Evolutionary conservation across 2,113 vertebrate genomes (phyloP).

Genomic region (Nesogale talazaci): DNA sequence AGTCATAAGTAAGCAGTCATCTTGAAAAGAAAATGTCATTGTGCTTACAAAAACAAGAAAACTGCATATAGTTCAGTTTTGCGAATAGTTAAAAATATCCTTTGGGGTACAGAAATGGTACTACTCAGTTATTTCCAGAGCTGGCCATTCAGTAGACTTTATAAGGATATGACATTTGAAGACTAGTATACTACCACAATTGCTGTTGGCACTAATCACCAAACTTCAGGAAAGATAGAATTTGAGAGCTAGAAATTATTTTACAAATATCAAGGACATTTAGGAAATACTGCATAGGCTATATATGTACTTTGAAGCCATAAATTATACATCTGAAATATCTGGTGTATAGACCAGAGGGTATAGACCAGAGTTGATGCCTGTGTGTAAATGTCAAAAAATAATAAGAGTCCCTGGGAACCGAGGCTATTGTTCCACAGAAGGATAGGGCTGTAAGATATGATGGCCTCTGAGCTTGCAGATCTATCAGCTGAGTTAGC

Average conservation of each 20-base stretch:
- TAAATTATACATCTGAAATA: background rate
- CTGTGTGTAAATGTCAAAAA: background rate
- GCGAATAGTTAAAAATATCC: background rate
- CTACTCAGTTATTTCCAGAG: background rate
- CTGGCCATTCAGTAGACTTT: background rate
- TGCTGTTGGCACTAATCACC: background rate
- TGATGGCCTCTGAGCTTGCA: too few species aligned
- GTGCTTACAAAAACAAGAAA: background rate
- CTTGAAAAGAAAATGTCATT: background rate
- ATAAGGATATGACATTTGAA: slow-evolving; percentile 28
- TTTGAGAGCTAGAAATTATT: background rate
- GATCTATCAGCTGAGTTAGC: too few species aligned
- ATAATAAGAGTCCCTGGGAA: background rate
- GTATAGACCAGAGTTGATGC: background rate
- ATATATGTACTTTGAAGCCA: background rate
- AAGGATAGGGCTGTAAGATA: background rate
- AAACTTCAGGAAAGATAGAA: background rate
- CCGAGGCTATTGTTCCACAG: background rate
- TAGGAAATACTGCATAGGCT: background rate
- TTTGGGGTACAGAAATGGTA: background rate
- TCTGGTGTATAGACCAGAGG: background rate
- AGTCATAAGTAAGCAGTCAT: background rate
- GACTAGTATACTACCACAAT: background rate
- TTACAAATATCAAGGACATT: background rate
- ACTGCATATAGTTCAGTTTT: background rate